phyloP scores from a whole-genome alignment of 35 echinoderm and acorn worm genomes.

The Ophioderma brevispina region DNA sequence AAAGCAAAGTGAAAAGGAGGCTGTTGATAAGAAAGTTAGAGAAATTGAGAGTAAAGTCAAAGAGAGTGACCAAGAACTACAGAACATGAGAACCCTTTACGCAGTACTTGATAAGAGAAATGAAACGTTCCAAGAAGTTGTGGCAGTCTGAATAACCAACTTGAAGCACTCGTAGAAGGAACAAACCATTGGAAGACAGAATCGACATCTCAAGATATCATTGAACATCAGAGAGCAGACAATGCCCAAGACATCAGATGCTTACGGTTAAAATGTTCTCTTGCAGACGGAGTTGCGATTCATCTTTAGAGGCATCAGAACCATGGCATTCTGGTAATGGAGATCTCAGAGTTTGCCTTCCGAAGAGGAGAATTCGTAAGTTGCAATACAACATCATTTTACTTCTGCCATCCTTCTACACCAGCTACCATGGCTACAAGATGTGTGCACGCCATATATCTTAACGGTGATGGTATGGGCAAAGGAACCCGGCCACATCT shows the following conservation, averaged over 20 bases:
- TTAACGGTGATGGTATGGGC: too few relatives aligned
- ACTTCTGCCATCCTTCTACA: conserved; percentile 33
- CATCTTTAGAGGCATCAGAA: conserved; percentile 1
- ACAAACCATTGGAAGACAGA: background rate
- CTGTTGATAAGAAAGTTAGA: background rate
- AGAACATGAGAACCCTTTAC: background rate
- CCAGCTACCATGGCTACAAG: too few relatives aligned
- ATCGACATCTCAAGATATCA: conserved; percentile 21
- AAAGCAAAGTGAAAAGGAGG: background rate
- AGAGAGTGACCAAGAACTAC: background rate
- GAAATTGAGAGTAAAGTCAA: background rate
- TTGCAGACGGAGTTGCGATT: conserved; percentile 30
- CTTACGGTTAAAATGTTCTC: conserved; percentile 23
- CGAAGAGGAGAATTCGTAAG: background rate
- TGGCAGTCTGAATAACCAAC: conserved; percentile 30
- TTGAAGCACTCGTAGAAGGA: conserved; percentile 11
- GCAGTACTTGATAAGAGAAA: too few relatives aligned
- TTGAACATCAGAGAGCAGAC: conserved; percentile 9
- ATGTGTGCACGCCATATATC: too few relatives aligned
- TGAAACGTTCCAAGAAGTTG: too few relatives aligned
- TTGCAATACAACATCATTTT: conserved; percentile 38
- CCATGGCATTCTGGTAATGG: conserved; percentile 20
- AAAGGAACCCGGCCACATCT: conserved; percentile 52
- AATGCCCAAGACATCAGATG: conserved; percentile 20
- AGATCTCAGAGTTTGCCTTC: conserved; percentile 1